Percentiles rank a stretch among this genome's conserved stretches.
These are phyloP conservation scores for Gymnoscopelus braueri DNA, from an alignment of 2,797 vertebrate genomes.

Conservation along the genomic window DNA sequence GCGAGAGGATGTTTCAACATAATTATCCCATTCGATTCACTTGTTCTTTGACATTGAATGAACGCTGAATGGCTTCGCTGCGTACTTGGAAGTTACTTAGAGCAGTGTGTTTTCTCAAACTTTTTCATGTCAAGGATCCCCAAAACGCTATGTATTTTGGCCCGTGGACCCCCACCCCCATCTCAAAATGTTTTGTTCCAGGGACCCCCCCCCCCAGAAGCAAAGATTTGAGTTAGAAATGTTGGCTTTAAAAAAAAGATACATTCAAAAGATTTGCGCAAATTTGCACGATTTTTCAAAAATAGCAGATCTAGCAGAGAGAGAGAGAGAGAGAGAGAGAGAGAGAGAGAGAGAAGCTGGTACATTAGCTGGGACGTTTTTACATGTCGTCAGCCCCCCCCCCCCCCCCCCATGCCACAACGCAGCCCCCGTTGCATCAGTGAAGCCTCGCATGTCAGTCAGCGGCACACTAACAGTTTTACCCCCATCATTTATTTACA, in stretches of 20 bases:
- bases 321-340: not conserved
- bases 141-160: too few species aligned
- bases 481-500: conserved; percentile 80
- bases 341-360: conserved; percentile 11
- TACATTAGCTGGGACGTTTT: conserved; percentile 26
- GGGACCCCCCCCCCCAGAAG: too few species aligned
- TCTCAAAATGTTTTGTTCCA: too few species aligned
- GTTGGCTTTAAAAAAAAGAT: too few species aligned
- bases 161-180: too few species aligned
- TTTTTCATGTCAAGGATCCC: too few species aligned
- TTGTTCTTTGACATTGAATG: conserved; percentile 1
- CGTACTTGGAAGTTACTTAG: not conserved
- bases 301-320: not conserved
- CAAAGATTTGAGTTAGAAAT: too few species aligned
- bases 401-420: not conserved
- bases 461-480: conserved; percentile 76
- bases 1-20: conserved; percentile 41
- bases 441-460: conserved; percentile 54
- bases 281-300: too few species aligned
- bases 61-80: conserved; percentile 22
- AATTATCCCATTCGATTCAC: conserved; percentile 37
- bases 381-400: not conserved
- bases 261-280: too few species aligned
- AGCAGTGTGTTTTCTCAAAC: too few species aligned
- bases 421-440: conserved; percentile 7